Evolutionary conservation across 1,140 invertebrate species (phyloP).

Genomic region (Arion vulgaris): DNA sequence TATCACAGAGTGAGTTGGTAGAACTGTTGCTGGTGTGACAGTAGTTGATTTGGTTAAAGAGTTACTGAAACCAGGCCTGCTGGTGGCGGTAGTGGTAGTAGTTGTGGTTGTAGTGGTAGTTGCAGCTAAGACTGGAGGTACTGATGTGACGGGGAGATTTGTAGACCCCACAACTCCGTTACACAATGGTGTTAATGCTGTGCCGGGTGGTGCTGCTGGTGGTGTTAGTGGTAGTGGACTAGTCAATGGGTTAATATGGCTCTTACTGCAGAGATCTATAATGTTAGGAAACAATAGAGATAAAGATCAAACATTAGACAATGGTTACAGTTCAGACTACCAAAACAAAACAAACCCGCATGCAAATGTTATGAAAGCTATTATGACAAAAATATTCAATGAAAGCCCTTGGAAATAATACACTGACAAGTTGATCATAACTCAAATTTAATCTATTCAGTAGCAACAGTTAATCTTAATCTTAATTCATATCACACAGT

Average conservation of each 20-base stretch:
- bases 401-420: too few species aligned
- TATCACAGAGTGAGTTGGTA: conserved; percentile 15
- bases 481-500: too few species aligned
- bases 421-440: too few species aligned
- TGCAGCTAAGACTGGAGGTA: not conserved
- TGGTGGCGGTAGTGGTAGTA: conserved; percentile 23
- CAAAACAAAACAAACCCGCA: too few species aligned
- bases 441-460: too few species aligned
- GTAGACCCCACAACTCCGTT: conserved; percentile 7
- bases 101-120: conserved; percentile 24
- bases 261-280: conserved; percentile 6
- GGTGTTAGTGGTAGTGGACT: not conserved
- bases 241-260: not conserved
- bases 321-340: too few species aligned
- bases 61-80: conserved; percentile 21
- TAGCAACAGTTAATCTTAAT: too few species aligned
- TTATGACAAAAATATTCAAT: too few species aligned
- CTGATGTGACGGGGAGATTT: not conserved
- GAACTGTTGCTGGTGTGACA: not conserved
- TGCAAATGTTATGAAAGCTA: too few species aligned
- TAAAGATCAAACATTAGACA: too few species aligned
- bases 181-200: conserved; percentile 1
- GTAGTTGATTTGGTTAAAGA: not conserved
- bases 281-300: too few species aligned
- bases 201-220: not conserved